phyloP scores from a whole-genome alignment of 2,888 invertebrate species.

The Dinocampus coccinellae region DNA sequence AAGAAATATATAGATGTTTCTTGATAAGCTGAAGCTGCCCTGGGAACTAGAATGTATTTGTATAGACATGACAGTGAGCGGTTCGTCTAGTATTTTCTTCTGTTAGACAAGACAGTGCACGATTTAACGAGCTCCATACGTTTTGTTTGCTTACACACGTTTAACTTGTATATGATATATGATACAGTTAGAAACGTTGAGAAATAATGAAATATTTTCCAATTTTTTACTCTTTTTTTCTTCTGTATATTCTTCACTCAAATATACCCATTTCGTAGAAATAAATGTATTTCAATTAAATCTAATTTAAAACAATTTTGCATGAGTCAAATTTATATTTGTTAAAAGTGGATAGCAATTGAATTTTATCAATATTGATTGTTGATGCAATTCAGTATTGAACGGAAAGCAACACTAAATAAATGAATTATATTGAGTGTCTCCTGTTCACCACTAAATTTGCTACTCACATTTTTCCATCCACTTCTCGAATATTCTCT shows the following conservation, averaged over 20 bases:
- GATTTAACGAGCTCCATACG: constrained; percentile 52
- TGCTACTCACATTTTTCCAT: constrained; percentile 8
- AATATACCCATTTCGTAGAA: background rate
- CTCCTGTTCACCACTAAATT: constrained; percentile 4
- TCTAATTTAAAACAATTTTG: background rate
- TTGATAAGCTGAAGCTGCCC: constrained; percentile 14
- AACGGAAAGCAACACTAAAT: background rate
- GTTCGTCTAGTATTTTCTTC: constrained; percentile 40
- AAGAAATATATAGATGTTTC: background rate
- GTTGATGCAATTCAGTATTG: constrained; percentile 15
- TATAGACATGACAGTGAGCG: constrained; percentile 28
- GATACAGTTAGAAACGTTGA: constrained; percentile 34
- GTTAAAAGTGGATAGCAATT: background rate
- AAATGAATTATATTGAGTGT: background rate
- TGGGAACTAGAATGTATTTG: constrained; percentile 26
- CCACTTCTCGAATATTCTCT: background rate
- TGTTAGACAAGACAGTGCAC: constrained; percentile 39
- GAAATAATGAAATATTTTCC: constrained; percentile 15
- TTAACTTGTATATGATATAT: constrained; percentile 25
- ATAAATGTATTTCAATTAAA: constrained; percentile 3
- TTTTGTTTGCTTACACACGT: constrained; percentile 37
- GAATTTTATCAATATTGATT: constrained; percentile 21
- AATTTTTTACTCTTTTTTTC: no score
- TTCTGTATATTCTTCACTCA: background rate
- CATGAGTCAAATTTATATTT: background rate